These are phyloP conservation scores for Thripadectes ignobilis DNA, from an alignment of 2,797 vertebrate species.

Conservation along the genomic window DNA sequence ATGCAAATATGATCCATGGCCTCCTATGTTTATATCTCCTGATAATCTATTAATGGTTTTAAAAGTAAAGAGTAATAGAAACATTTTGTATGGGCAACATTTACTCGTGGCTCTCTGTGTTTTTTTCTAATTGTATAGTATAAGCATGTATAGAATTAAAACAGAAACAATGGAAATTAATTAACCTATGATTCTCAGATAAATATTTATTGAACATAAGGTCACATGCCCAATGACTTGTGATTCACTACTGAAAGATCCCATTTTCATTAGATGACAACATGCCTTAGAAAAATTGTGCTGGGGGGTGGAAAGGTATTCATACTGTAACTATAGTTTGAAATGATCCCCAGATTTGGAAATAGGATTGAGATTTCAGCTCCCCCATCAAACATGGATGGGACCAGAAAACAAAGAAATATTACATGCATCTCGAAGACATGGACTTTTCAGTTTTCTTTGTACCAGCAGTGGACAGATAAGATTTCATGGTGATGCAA, in stretches of 20 bases:
- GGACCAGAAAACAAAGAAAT: neutral
- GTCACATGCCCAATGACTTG: neutral
- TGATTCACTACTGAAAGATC: neutral
- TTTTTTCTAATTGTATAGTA: conserved; percentile 12
- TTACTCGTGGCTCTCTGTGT: conserved; percentile 30
- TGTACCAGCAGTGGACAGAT: neutral
- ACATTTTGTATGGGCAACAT: conserved; percentile 64
- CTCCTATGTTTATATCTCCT: conserved; percentile 74
- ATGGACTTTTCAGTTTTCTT: neutral
- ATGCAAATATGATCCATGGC: conserved; percentile 77
- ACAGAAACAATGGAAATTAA: conserved; percentile 43
- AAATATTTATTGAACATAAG: conserved; percentile 30
- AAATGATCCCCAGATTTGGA: neutral
- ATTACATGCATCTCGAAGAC: neutral
- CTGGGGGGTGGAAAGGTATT: neutral
- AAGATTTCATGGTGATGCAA: neutral
- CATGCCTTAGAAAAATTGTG: neutral
- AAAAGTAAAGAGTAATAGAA: conserved; percentile 73
- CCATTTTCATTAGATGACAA: neutral
- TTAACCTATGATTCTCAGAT: conserved; percentile 23
- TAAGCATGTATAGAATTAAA: conserved; percentile 1
- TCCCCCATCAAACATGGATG: neutral
- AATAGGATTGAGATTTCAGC: neutral
- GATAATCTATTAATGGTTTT: conserved; percentile 79
- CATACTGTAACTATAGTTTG: neutral